Evolutionary conservation across 1,140 invertebrate species (phyloP).

Genomic region (Araneus ventricosus): DNA sequence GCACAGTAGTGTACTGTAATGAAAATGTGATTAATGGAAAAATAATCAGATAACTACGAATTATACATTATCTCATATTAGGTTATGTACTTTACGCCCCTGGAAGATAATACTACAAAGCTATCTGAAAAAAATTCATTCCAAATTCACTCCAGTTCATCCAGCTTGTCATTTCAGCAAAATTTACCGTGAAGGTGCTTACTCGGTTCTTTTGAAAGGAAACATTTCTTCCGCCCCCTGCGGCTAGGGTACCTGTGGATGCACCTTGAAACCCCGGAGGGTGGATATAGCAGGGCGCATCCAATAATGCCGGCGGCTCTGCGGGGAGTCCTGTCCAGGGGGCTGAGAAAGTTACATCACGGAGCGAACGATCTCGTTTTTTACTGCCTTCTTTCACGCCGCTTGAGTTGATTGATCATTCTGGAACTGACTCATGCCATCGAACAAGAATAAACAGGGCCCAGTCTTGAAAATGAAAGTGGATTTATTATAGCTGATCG

Average conservation of each 20-base stretch:
- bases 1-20: too few species aligned
- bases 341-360: slow-evolving; percentile 29
- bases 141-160: background rate
- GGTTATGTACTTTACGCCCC: too few species aligned
- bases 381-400: background rate
- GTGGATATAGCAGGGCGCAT: background rate
- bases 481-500: background rate
- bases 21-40: too few species aligned
- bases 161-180: background rate
- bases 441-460: background rate
- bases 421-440: background rate
- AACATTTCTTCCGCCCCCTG: slow-evolving; percentile 35
- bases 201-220: background rate
- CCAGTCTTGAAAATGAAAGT: background rate
- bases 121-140: too few species aligned
- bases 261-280: background rate
- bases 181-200: slow-evolving; percentile 21
- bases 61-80: too few species aligned
- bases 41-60: too few species aligned
- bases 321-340: background rate
- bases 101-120: too few species aligned
- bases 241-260: background rate
- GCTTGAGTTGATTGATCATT: background rate
- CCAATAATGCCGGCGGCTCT: background rate
- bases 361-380: background rate